Conservation (phyloP, 2,888 invertebrate species). For the Tholera decimalis region DNA sequence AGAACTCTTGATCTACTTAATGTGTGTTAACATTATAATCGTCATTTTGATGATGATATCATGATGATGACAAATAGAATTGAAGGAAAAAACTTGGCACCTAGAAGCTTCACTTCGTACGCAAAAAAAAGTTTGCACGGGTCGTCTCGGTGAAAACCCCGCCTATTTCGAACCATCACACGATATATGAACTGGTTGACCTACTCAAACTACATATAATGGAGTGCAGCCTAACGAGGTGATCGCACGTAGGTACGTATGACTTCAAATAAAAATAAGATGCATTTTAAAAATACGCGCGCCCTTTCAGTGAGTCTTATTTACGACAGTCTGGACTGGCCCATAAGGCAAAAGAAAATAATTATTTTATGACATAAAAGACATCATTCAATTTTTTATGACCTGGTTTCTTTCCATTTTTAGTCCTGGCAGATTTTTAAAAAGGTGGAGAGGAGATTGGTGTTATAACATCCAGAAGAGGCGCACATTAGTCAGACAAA, state of each 20-base stretch:
- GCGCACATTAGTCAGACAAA: too few species aligned
- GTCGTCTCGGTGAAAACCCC: too few species aligned
- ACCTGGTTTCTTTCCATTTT: background rate
- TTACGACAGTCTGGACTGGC: conserved; percentile 31
- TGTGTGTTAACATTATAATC: too few species aligned
- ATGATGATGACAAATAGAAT: too few species aligned
- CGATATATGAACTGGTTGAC: conserved; percentile 31
- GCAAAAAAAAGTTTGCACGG: too few species aligned
- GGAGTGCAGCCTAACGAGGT: conserved; percentile 50
- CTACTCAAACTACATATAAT: conserved; percentile 25
- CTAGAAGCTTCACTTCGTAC: too few species aligned
- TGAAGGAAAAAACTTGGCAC: too few species aligned
- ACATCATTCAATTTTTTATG: conserved; percentile 25
- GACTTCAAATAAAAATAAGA: conserved; percentile 43
- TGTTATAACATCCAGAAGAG: too few species aligned
- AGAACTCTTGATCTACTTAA: too few species aligned
- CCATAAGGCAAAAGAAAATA: conserved; percentile 14
- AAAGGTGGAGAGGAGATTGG: background rate
- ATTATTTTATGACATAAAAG: conserved; percentile 30
- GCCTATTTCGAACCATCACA: conserved; percentile 11
- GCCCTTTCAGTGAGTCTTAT: conserved; percentile 54
- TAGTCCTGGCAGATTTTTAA: background rate
- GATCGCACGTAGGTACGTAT: conserved; percentile 30
- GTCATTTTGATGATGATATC: too few species aligned
- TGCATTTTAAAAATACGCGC: conserved; percentile 48